Percentiles rank a stretch among this genome's conserved stretches.
phyloP scores from a whole-genome alignment of 2,888 invertebrate genomes.

The Hylaea fasciaria region DNA sequence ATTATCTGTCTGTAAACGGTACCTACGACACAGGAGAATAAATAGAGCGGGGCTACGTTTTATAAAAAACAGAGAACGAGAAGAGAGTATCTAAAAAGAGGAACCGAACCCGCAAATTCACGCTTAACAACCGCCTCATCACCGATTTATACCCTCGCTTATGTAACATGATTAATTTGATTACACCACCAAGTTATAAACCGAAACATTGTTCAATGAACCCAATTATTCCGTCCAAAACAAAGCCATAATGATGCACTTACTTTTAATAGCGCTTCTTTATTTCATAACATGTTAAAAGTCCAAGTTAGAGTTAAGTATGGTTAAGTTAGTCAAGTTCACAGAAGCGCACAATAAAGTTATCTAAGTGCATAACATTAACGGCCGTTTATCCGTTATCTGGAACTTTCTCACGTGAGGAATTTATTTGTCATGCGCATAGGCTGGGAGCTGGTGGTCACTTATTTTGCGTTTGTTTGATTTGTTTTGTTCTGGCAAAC shows the following conservation, averaged over 20 bases:
- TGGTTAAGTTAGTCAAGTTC: slow-evolving; percentile 45
- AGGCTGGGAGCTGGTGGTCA: slow-evolving; percentile 15
- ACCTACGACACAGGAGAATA: too few relatives aligned
- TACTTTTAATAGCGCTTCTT: slow-evolving; percentile 30
- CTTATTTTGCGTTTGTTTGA: neutral
- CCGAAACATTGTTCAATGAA: slow-evolving; percentile 8
- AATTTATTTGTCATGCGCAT: slow-evolving; percentile 68
- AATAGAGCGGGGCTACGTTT: too few relatives aligned
- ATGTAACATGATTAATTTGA: too few relatives aligned
- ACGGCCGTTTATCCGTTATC: slow-evolving; percentile 64
- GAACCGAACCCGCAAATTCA: neutral
- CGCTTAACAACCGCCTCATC: too few relatives aligned
- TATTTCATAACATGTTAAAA: slow-evolving; percentile 38
- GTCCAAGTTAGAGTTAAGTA: slow-evolving; percentile 18
- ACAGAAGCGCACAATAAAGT: slow-evolving; percentile 60
- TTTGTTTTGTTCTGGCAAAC: neutral
- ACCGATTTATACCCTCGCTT: too few relatives aligned
- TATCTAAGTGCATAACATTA: slow-evolving; percentile 59
- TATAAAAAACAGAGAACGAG: neutral
- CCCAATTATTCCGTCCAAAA: slow-evolving; percentile 20
- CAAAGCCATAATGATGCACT: slow-evolving; percentile 38
- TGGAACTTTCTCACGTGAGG: slow-evolving; percentile 70
- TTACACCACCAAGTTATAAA: neutral
- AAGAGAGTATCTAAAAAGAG: too few relatives aligned
- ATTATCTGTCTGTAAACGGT: too few relatives aligned